Evolutionary conservation across 2,113 vertebrate species (phyloP).

Genomic region (Antechinus stuartii): DNA sequence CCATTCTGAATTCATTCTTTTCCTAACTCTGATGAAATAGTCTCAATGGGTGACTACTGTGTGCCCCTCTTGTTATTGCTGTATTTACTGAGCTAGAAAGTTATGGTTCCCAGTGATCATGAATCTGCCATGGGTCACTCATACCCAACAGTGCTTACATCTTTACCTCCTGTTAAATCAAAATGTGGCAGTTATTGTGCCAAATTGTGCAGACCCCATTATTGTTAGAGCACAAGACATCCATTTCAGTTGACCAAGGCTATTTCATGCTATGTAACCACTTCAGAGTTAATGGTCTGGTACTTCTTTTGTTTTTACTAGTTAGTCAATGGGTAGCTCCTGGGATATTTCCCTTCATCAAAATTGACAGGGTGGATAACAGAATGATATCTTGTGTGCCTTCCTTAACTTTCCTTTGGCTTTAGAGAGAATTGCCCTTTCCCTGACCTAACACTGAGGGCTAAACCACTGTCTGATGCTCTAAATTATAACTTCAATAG

Average conservation of each 20-base stretch:
- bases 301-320: not conserved
- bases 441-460: not conserved
- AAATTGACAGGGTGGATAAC: not conserved
- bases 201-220: rapidly evolving
- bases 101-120: not conserved
- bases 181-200: rapidly evolving
- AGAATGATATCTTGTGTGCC: rapidly evolving
- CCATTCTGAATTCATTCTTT: not conserved
- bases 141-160: rapidly evolving
- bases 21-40: not conserved
- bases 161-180: not conserved
- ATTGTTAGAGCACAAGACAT: not conserved
- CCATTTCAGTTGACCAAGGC: rapidly evolving
- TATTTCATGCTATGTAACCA: rapidly evolving
- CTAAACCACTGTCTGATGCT: not conserved
- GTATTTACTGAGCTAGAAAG: rapidly evolving
- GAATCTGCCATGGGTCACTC: not conserved
- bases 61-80: not conserved
- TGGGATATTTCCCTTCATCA: not conserved
- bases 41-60: rapidly evolving
- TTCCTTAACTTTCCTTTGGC: not conserved
- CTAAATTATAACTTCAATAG: not conserved
- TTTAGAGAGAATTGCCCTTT: not conserved
- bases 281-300: rapidly evolving
- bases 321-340: not conserved